phyloP scores from a whole-genome alignment of 2,113 vertebrate genomes.

The Narcine bancroftii region DNA sequence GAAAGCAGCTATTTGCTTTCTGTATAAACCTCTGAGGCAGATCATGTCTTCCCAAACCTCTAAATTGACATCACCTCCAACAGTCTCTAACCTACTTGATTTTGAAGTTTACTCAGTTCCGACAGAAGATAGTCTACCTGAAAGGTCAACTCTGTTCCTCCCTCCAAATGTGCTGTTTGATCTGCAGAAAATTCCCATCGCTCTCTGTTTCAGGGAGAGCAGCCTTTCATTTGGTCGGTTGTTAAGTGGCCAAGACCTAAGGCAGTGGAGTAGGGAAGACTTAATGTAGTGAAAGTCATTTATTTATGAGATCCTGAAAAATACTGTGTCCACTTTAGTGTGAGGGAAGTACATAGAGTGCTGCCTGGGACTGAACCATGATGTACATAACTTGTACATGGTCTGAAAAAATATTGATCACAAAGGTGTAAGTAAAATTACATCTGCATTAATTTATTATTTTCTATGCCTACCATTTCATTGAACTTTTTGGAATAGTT shows the following conservation, averaged over 20 bases:
- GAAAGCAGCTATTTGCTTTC: too few species aligned
- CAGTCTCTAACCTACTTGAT: too few species aligned
- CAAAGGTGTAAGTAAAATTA: background rate
- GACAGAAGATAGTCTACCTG: too few species aligned
- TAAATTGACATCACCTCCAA: too few species aligned
- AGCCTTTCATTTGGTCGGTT: constrained; percentile 14
- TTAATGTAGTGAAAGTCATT: background rate
- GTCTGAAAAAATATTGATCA: background rate
- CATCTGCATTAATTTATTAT: background rate
- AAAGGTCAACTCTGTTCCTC: too few species aligned
- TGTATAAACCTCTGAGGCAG: too few species aligned
- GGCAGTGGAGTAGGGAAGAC: background rate
- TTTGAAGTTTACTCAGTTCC: too few species aligned
- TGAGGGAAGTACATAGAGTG: background rate
- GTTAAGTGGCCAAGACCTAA: background rate
- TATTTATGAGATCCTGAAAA: background rate
- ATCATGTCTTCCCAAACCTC: too few species aligned
- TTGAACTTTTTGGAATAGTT: background rate
- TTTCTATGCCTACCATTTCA: background rate
- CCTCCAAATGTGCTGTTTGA: too few species aligned
- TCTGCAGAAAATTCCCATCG: too few species aligned
- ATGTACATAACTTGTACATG: background rate
- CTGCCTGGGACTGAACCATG: background rate
- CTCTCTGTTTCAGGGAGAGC: background rate
- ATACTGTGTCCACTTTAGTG: background rate